Evolutionary conservation across 2,113 vertebrate species (phyloP).

Genomic region (Corythaixoides concolor): DNA sequence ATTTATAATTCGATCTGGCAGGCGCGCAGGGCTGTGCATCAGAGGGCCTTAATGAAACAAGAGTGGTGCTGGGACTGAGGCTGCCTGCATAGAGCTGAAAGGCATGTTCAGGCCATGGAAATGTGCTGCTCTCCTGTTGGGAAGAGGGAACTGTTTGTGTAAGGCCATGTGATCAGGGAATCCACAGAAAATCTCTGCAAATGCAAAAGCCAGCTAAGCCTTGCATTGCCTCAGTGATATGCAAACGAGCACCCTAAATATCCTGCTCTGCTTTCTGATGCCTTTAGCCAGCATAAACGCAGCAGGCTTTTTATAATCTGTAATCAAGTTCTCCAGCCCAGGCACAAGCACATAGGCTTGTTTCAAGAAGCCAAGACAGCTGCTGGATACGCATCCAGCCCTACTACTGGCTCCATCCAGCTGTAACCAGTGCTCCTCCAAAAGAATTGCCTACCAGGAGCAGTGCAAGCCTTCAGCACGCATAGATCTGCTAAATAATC

Average conservation of each 20-base stretch:
- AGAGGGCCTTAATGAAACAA: constrained; percentile 58
- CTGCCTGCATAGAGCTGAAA: constrained; percentile 42
- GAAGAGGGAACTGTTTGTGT: neutral
- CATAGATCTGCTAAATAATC: neutral
- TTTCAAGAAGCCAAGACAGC: neutral
- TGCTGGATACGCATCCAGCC: neutral
- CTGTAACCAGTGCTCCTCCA: neutral
- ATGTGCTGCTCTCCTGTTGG: constrained; percentile 3
- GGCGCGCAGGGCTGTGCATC: constrained; percentile 56
- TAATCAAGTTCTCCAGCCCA: neutral
- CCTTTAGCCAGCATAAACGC: constrained; percentile 46
- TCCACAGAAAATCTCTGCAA: constrained; percentile 34
- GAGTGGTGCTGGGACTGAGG: constrained; percentile 43
- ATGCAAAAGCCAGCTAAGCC: constrained; percentile 37
- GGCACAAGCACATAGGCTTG: neutral
- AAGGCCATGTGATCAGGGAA: constrained; percentile 22
- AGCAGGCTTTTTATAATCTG: constrained; percentile 34
- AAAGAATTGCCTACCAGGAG: neutral
- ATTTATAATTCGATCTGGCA: constrained; percentile 69
- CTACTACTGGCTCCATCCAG: neutral
- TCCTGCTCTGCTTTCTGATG: constrained; percentile 52
- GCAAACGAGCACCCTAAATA: constrained; percentile 55
- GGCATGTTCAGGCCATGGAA: constrained; percentile 16
- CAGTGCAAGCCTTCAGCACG: neutral
- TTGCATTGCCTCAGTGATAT: constrained; percentile 42